Base-by-base conservation (phyloP, 2,888 invertebrate genomes). In the Chrysotoxum bicinctum region DNA sequence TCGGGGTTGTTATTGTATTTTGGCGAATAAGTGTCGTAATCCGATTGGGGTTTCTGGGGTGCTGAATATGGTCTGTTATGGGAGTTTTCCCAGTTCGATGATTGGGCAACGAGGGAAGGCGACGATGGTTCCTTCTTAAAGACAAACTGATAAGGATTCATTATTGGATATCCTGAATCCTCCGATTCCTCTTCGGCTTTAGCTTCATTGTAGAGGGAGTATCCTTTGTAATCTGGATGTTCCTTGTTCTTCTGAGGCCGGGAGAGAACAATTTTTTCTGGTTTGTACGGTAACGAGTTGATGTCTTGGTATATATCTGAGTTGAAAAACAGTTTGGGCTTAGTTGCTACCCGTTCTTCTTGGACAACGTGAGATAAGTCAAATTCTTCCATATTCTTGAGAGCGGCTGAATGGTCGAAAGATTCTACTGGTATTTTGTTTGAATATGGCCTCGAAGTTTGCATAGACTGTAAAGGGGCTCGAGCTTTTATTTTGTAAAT, bases 1-100 rank as follows among this genome's bases (percentile, higher is more conserved):
- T 92, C 92, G 8, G 92, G 92, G 87, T 92, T 92, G 45, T 92
- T 91, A 62, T 92, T 92, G 68, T 89, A 91, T 86, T 91, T 92
- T 16, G 91, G 91, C 84, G 89, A 91, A 68, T 92, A 92, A 64
- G 91, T 92, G 60, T 92, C 91, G 58, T 89, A 90, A 9, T 90
- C 90, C 7, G 90, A 60, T 76, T 54, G 87, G 0, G 77, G 43
- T 37, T 83, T 81, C 16, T 58, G 56, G 3, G 58, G 56, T 2
- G 60, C 69, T 5, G 72, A 7, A 64, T 84, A 58, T 86, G 88
- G 73, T 23, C 87, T 79, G 82, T 88, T 62, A 48, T 87, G 74
- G 52, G 88, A 88, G 30, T 79, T 88, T 72, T 88, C 89, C 88
- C 89, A 87, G 80, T 87, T 88, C 0, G 87, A 75, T 9, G 87